phyloP scores from a whole-genome alignment of 1,140 invertebrate genomes.

The Drosophila azteca region DNA sequence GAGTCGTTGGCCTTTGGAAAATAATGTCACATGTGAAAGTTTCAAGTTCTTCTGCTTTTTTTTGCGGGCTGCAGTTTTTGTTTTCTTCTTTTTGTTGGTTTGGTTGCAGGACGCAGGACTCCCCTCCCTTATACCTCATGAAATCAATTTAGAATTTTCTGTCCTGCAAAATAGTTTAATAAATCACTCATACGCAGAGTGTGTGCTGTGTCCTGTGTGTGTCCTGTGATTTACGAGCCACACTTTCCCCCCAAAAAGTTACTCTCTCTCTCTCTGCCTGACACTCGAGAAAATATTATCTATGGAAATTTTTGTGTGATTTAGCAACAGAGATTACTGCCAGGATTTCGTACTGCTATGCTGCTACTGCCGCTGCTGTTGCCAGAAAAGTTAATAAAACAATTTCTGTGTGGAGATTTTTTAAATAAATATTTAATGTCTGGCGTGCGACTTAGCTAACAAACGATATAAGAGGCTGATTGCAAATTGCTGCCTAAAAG shows the following conservation, averaged over 20 bases:
- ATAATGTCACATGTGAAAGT: slow-evolving; percentile 48
- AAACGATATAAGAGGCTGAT: background rate
- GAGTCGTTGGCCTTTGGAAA: slow-evolving; percentile 6
- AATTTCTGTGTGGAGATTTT: slow-evolving; percentile 9
- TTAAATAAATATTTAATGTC: slow-evolving; percentile 1
- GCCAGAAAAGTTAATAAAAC: slow-evolving; percentile 32
- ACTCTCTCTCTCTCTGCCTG: slow-evolving; percentile 5
- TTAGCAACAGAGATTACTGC: slow-evolving; percentile 35
- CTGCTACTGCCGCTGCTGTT: background rate
- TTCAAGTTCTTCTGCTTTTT: slow-evolving; percentile 24
- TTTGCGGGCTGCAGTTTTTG: slow-evolving; percentile 32
- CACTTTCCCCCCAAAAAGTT: slow-evolving; percentile 32
- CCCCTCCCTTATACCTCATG: slow-evolving; percentile 27
- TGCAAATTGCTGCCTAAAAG: no score
- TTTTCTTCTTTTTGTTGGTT: slow-evolving; percentile 39
- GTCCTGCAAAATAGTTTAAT: slow-evolving; percentile 51
- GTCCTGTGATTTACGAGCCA: slow-evolving; percentile 61
- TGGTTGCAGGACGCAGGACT: slow-evolving; percentile 54
- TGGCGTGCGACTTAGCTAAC: no score
- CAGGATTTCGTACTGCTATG: no score
- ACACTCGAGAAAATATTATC: slow-evolving; percentile 38
- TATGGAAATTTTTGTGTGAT: slow-evolving; percentile 41
- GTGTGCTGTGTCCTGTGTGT: slow-evolving; percentile 25
- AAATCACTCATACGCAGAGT: slow-evolving; percentile 79
- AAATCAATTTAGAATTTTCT: slow-evolving; percentile 64